Percentiles rank a stretch among this genome's conserved stretches.
These are phyloP conservation scores for Smutsia gigantea DNA, from an alignment of 2,797 vertebrate species.

Conservation along the genomic window DNA sequence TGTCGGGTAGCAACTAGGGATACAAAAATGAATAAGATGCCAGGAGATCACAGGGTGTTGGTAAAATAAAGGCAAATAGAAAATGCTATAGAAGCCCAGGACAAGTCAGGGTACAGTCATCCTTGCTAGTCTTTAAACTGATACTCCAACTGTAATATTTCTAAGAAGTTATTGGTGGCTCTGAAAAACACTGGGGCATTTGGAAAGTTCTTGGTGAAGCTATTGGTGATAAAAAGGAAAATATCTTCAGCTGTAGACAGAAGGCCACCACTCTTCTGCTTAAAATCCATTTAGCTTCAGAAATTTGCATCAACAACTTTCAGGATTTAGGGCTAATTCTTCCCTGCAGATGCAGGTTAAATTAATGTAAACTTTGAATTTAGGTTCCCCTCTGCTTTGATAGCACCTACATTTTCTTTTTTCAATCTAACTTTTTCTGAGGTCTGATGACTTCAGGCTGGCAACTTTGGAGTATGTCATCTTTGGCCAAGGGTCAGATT, in stretches of 20 bases:
- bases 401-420: background rate
- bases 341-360: background rate
- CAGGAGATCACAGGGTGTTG: background rate
- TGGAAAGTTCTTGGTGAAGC: constrained; percentile 39
- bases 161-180: constrained; percentile 20
- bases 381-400: background rate
- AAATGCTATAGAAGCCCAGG: background rate
- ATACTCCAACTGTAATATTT: background rate
- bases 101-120: background rate
- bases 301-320: constrained; percentile 11
- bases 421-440: background rate
- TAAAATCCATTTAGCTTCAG: constrained; percentile 5
- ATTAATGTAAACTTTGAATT: constrained; percentile 29
- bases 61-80: background rate
- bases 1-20: background rate
- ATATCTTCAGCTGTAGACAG: background rate
- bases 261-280: background rate
- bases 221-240: constrained; percentile 5
- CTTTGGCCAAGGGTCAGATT: background rate
- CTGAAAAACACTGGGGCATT: constrained; percentile 5
- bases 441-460: background rate
- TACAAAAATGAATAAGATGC: background rate
- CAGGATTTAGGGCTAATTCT: background rate
- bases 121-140: background rate
- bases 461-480: background rate